Evolutionary conservation across 2,888 invertebrate genomes (phyloP).

Genomic region (Sturmia bella): DNA sequence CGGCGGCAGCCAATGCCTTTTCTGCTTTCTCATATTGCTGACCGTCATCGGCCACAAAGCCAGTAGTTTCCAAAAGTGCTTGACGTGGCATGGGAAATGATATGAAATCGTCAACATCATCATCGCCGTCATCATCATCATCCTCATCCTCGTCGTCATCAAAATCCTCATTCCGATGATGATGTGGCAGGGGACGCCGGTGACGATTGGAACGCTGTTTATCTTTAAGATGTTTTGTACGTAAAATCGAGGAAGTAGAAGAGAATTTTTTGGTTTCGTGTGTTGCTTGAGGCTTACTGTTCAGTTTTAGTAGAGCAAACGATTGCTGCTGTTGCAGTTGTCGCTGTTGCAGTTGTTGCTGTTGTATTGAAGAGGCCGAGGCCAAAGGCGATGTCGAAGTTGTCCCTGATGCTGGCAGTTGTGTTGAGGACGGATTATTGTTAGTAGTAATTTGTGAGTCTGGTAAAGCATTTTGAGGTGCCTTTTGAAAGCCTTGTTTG

Average conservation of each 20-base stretch:
- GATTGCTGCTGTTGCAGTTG: conserved; percentile 77
- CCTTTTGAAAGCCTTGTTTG: conserved; percentile 39
- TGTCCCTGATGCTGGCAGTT: conserved; percentile 64
- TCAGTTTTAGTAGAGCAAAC: conserved; percentile 76
- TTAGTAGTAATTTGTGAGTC: conserved; percentile 66
- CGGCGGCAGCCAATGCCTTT: conserved; percentile 70
- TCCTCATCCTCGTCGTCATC: conserved; percentile 55
- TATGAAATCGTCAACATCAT: conserved; percentile 62
- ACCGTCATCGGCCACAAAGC: conserved; percentile 79
- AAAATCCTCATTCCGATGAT: conserved; percentile 22
- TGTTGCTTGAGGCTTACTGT: conserved; percentile 43
- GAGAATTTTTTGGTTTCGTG: conserved; percentile 46
- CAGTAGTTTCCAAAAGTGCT: conserved; percentile 77
- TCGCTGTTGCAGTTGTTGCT: conserved; percentile 72
- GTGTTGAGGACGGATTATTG: conserved; percentile 61
- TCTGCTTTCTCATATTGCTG: conserved; percentile 79
- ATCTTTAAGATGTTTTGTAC: conserved; percentile 45
- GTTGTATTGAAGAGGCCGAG: conserved; percentile 53
- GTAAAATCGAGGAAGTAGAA: conserved; percentile 30
- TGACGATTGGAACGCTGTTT: conserved; percentile 45
- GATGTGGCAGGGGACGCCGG: conserved; percentile 50
- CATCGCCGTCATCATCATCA: conserved; percentile 54
- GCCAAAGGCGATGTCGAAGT: conserved; percentile 43
- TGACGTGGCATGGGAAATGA: conserved; percentile 67
- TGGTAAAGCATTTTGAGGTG: conserved; percentile 59